Evolutionary conservation across 2,888 invertebrate species (phyloP), one percentile per base, ranked within the genome.

Genomic region (Baccha elongata): DNA sequence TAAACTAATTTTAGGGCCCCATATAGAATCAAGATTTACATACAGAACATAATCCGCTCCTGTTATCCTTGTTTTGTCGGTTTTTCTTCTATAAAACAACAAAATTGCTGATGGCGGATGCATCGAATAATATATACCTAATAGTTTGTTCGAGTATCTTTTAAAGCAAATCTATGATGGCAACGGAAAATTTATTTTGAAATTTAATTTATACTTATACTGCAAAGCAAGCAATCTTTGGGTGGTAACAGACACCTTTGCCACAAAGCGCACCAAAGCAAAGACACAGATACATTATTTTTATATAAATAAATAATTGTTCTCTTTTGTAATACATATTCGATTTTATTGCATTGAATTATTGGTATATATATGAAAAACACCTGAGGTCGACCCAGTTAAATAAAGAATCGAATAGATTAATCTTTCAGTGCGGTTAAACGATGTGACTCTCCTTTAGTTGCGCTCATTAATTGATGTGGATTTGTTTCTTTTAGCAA

Each of bases 351-450:
- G 44, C 64, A 37, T 50, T 55, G 48, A 58, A 29, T 23, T 6
- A 23, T 17, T 17, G 6, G 5, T 42, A 40, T 40, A 74, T 40
- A 21, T 58, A 55, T 42, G 35, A 13, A 48, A 48, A 53, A 52
- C 52, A 80, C 79, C 75, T 80, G 80, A 75, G 74, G 74, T 74
- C 80, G 74, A 80, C 80, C 74, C 42, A 74, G 74, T 80, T 80
- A 52, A 60, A 19, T 15, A 40, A n/a, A 17, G 13, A 52, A 48
- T 23, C 40, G 62, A 48, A 50, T 40, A 46, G 37, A 80, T 80
- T 80, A 58, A 80, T 75, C 52, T 58, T 13, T 50, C 52, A 32
- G 40, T 19, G n/a, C n/a, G n/a, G n/a, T n/a, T n/a, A n/a, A n/a
- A n/a, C n/a, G n/a, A 37, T 52, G 26, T 26, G 53, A 60, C 67